Conservation (phyloP, 2,888 invertebrate genomes). For the Zaprionus bogoriensis region DNA sequence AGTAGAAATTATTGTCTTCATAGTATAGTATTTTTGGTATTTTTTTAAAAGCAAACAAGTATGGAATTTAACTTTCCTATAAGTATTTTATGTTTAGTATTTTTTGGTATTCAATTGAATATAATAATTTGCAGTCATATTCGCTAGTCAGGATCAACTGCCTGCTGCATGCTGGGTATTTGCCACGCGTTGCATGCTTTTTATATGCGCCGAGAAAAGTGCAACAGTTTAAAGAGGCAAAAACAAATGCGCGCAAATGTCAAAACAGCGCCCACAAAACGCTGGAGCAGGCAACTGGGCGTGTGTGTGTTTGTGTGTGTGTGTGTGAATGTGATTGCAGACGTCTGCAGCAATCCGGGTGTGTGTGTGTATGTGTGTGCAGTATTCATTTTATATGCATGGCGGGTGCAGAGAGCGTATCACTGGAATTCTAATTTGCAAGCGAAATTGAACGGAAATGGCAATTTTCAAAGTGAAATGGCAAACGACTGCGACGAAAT, state of each 20-base stretch:
- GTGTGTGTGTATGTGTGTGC: constrained; percentile 14
- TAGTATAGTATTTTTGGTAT: neutral
- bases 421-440: constrained; percentile 77
- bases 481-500: constrained; percentile 61
- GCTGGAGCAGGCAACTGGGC: neutral
- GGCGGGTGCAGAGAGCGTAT: constrained; percentile 64
- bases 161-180: constrained; percentile 12
- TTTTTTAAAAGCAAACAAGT: no score
- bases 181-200: constrained; percentile 14
- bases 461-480: constrained; percentile 80
- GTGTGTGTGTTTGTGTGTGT: constrained; percentile 1
- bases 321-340: neutral
- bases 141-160: no score
- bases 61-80: no score
- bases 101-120: neutral
- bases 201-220: constrained; percentile 37
- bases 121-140: neutral
- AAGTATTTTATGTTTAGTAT: no score
- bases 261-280: constrained; percentile 52
- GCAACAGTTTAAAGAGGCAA: constrained; percentile 51
- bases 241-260: constrained; percentile 50
- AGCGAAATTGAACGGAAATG: constrained; percentile 79
- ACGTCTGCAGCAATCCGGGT: neutral
- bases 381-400: constrained; percentile 67
- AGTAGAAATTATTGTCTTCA: neutral